A percentile compares a stretch with the other conserved stretches of the same genome.
Conservation (phyloP, 2,888 invertebrate genomes). For the Aleiodes testaceus region DNA sequence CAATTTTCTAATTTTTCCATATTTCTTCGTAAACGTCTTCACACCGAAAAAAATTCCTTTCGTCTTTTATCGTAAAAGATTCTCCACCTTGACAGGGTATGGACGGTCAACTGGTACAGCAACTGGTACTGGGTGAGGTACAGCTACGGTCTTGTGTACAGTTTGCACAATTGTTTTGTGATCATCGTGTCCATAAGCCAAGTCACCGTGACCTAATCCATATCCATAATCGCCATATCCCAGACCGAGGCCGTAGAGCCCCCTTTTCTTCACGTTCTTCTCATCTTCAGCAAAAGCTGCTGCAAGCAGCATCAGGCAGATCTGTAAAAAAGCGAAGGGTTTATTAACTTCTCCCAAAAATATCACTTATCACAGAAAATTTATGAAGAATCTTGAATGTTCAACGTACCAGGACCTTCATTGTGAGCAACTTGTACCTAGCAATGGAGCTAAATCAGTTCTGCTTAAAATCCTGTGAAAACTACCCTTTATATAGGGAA, state of each 20-base stretch:
- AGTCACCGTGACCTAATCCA: conserved; percentile 48
- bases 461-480: conserved; percentile 62
- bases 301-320: conserved; percentile 72
- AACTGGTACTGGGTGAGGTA: conserved; percentile 73
- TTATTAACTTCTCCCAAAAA: background rate
- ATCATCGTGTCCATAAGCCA: conserved; percentile 47
- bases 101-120: conserved; percentile 74
- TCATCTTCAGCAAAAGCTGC: conserved; percentile 69
- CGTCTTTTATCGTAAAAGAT: background rate
- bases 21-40: too few relatives aligned
- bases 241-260: conserved; percentile 56
- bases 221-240: conserved; percentile 54
- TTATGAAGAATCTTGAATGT: too few relatives aligned
- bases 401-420: conserved; percentile 69
- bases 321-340: conserved; percentile 60
- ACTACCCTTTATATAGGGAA: conserved; percentile 73
- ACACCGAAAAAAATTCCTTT: too few relatives aligned
- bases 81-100: conserved; percentile 71
- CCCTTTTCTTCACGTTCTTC: conserved; percentile 65
- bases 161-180: conserved; percentile 63
- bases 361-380: too few relatives aligned
- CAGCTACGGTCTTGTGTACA: conserved; percentile 73
- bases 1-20: background rate
- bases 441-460: conserved; percentile 59
- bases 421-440: conserved; percentile 55